phyloP scores from a whole-genome alignment of 30 jellyfish, hydroid and myxozoan genomes.

The Hydra vulgaris region DNA sequence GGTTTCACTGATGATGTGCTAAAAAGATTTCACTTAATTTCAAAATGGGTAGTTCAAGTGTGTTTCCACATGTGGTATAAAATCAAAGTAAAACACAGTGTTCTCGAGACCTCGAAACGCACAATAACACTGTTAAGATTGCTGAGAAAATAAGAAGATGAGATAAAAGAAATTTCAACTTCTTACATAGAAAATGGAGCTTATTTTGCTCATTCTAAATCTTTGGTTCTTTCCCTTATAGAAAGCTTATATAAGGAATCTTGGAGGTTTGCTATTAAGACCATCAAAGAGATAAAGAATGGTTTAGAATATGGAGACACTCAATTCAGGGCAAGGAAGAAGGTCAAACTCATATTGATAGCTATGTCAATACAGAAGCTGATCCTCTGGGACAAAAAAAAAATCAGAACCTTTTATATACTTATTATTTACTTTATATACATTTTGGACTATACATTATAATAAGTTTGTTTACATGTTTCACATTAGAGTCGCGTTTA shows the following conservation, averaged over 20 bases:
- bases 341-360: too few species aligned
- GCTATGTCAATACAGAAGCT: too few species aligned
- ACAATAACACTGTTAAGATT: background rate
- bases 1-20: background rate
- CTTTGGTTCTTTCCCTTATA: background rate
- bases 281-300: too few species aligned
- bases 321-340: too few species aligned
- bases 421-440: too few species aligned
- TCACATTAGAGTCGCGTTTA: too few species aligned
- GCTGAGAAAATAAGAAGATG: background rate
- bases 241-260: background rate
- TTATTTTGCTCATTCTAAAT: background rate
- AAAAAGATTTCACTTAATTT: background rate
- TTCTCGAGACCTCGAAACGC: background rate
- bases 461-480: too few species aligned
- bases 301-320: too few species aligned
- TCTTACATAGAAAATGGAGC: background rate
- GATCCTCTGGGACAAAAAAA: too few species aligned
- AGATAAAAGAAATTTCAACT: background rate
- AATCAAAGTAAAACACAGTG: background rate
- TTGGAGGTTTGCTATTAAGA: background rate
- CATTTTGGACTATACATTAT: too few species aligned
- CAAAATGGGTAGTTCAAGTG: background rate
- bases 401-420: too few species aligned
- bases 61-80: background rate